Evolutionary conservation across 1,140 invertebrate genomes (phyloP), one percentile per base, ranked within the genome.

Genomic region (Trichonephila clavata): DNA sequence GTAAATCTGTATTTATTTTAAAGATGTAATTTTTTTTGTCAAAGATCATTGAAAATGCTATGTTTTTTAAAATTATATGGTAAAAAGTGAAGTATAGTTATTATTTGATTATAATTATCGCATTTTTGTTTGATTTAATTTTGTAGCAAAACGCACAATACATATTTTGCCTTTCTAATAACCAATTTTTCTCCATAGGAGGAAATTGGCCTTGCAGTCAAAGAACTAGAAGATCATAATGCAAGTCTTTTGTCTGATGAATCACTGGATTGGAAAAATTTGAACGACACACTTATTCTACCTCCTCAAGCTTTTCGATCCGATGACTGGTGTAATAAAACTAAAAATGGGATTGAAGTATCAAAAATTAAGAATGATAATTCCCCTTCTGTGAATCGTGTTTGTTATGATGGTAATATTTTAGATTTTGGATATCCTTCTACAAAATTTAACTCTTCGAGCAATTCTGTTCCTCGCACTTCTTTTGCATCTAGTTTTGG

Each of bases 391-490:
- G 24, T 93, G 21, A 93, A 81, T 84, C 71, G 93, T 14, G 86
- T 94, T n/a, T 94, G 93, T 59, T 60, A 84, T 60, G 93, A 94
- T 43, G 93, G 93, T 20, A 94, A 89, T 27, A 71, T 90, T 2
- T 21, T 83, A 39, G 77, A 90, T n/a, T 50, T 81, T 59, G 43
- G 60, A 65, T 57, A 84, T n/a, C 81, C 68, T 39, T 68, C 61
- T 27, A 21, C 10, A 21, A 90, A 94, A 65, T 24, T 18, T 4
- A 27, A 32, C n/a, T 57, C 57, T 3, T 27, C 24, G 0, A 20
- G 63, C 77, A 24, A 93, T 27, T 57, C 27, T 68, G 24, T 13
- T 71, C 20, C 61, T 18, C 86, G 43, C 14, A 68, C 65, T n/a
- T 93, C 84, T 4, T 93, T 93, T 63, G 86, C 57, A 20, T 87